Conservation (phyloP, 2,888 invertebrate genomes). For the Diachrysia chrysitis region DNA sequence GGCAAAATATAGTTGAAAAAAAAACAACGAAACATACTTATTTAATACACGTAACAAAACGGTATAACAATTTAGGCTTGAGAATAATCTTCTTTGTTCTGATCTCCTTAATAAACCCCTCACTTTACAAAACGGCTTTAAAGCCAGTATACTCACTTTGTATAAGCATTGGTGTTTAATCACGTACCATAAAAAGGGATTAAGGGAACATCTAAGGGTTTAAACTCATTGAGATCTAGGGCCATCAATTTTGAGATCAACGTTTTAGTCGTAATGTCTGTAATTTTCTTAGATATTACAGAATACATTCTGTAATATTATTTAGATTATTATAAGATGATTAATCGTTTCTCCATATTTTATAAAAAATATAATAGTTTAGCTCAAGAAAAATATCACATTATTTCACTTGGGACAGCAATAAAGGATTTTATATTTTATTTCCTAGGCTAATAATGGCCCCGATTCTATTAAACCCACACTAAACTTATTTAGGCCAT, state of each 20-base stretch:
- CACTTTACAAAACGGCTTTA: slow-evolving; percentile 31
- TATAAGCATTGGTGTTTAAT: slow-evolving; percentile 44
- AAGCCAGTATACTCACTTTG: slow-evolving; percentile 39
- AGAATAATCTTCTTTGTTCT: slow-evolving; percentile 20
- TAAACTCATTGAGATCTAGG: slow-evolving; percentile 27
- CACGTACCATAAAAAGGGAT: slow-evolving; percentile 47
- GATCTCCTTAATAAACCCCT: slow-evolving; percentile 30
- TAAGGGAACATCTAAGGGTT: slow-evolving; percentile 28
- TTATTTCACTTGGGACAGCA: too few species aligned
- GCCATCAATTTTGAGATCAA: slow-evolving; percentile 51
- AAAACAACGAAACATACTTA: slow-evolving; percentile 22
- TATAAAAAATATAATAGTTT: too few species aligned
- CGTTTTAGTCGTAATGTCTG: slow-evolving; percentile 29
- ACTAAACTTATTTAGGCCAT: too few species aligned
- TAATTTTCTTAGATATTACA: slow-evolving; percentile 23
- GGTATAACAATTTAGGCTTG: slow-evolving; percentile 11
- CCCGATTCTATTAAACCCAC: too few species aligned
- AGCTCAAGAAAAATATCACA: too few species aligned
- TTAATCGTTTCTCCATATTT: too few species aligned
- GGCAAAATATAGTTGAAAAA: too few species aligned
- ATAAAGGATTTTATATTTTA: too few species aligned
- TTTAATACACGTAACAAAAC: slow-evolving; percentile 9
- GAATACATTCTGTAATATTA: too few species aligned
- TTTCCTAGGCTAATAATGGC: too few species aligned
- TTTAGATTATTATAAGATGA: too few species aligned